Percentiles rank a stretch among this genome's conserved stretches.
These are phyloP conservation scores for Dinoponera quadriceps DNA, from an alignment of 1,140 invertebrate species.

Conservation along the genomic window DNA sequence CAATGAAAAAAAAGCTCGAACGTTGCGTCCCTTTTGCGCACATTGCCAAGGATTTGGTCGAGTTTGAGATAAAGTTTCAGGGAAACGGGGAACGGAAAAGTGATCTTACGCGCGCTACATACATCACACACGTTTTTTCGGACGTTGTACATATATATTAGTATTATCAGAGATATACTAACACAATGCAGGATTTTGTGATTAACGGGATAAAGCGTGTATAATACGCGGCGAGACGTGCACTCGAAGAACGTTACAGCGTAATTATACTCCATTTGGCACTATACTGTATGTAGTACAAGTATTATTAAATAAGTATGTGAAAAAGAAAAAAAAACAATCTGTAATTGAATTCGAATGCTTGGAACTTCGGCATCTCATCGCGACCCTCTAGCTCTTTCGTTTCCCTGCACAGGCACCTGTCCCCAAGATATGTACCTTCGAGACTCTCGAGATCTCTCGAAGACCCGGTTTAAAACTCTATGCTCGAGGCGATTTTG, in stretches of 20 bases:
- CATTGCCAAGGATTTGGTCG: not conserved
- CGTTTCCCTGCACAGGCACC: no score
- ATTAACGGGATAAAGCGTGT: not conserved
- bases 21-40: not conserved
- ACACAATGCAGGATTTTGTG: not conserved
- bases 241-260: not conserved
- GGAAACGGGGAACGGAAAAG: not conserved
- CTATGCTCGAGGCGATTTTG: no score
- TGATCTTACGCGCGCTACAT: not conserved
- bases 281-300: conserved; percentile 33
- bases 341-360: conserved; percentile 4
- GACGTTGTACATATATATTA: conserved; percentile 1
- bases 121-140: not conserved
- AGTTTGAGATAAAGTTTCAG: not conserved
- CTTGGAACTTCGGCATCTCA: not conserved
- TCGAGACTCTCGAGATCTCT: no score
- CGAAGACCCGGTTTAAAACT: no score
- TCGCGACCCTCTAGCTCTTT: not conserved
- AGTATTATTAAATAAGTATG: conserved; percentile 49
- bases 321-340: conserved; percentile 38
- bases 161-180: not conserved
- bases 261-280: conserved; percentile 32
- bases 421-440: no score
- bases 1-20: not conserved
- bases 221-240: not conserved